Conservation (phyloP, 2,888 invertebrate species). For the Autographa pulchrina region DNA sequence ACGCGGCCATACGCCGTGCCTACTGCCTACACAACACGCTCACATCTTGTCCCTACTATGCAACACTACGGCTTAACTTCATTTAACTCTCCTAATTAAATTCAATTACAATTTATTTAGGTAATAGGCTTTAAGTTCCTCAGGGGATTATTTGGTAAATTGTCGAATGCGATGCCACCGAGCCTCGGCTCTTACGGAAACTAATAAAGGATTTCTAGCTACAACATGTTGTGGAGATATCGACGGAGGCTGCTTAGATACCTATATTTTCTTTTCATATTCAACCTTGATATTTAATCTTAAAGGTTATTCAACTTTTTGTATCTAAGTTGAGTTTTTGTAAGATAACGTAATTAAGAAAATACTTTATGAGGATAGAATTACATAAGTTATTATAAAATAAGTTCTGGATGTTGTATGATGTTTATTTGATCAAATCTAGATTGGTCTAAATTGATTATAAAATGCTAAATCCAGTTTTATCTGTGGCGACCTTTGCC, state of each 20-base stretch:
- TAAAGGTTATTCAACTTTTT: not conserved
- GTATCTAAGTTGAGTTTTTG: not conserved
- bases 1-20: conserved; percentile 11
- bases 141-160: conserved; percentile 41
- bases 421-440: too few relatives aligned
- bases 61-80: conserved; percentile 46
- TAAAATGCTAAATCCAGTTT: too few relatives aligned
- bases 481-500: not conserved
- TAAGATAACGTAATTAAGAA: too few relatives aligned
- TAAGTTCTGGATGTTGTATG: too few relatives aligned
- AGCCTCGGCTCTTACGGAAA: conserved; percentile 16
- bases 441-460: too few relatives aligned
- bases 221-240: conserved; percentile 18
- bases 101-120: conserved; percentile 63
- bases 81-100: conserved; percentile 60
- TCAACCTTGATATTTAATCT: conserved; percentile 17
- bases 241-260: conserved; percentile 10
- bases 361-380: too few relatives aligned
- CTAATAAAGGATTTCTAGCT: conserved; percentile 33
- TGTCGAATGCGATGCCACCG: conserved; percentile 19
- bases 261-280: conserved; percentile 26
- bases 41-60: conserved; percentile 27
- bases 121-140: conserved; percentile 31
- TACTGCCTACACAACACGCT: conserved; percentile 24
- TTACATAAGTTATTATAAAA: too few relatives aligned